Base-by-base conservation (phyloP, 2,113 vertebrate species). In the Erythrocercus mccallii region DNA sequence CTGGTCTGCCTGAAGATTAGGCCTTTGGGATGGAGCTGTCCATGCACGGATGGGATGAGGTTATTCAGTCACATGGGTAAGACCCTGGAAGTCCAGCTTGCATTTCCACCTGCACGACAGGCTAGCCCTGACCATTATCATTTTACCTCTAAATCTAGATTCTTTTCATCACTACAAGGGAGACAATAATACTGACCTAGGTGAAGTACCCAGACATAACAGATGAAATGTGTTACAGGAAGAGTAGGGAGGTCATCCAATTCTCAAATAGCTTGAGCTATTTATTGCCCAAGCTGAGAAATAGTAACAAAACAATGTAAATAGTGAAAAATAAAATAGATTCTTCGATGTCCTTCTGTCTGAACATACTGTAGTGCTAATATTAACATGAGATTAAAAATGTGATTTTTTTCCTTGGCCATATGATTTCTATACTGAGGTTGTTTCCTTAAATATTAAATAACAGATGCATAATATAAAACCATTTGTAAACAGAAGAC, bases 381-480 rank as follows among this genome's bases (percentile, higher is more conserved):
- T 83, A 61, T 84, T 89, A 65, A 68, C 47, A 21, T 44, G 19
- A 78, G 45, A 42, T 76, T 78, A 53, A 88, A 53, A 58, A 60
- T 60, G 47, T 70, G 24, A 44, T 47, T 91, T 92, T 82, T 83
- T 90, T 25, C 21, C 45, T 82, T 68, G 37, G 31, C 28, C 25
- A 5, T 76, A 37, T 50, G 25, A 90, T 91, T 92, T 93, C 79
- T 85, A 45, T 31, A n/a, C 22, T 78, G 42, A 65, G 25, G 69
- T 69, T 73, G 25, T 86, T 91, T 88, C 50, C 42, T 86, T 94
- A 86, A 94, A 79, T 88, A 79, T 95, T 91, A 88, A 92, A 42
- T 87, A 85, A 42, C 40, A 80, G 45, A 48, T 72, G n/a, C 58
- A 71, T 83, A 71, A 37, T 78, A 17, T 60, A 77, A 88, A 93